Evolutionary conservation across 2,888 invertebrate species (phyloP).

Genomic region (Anoncus sp.): DNA sequence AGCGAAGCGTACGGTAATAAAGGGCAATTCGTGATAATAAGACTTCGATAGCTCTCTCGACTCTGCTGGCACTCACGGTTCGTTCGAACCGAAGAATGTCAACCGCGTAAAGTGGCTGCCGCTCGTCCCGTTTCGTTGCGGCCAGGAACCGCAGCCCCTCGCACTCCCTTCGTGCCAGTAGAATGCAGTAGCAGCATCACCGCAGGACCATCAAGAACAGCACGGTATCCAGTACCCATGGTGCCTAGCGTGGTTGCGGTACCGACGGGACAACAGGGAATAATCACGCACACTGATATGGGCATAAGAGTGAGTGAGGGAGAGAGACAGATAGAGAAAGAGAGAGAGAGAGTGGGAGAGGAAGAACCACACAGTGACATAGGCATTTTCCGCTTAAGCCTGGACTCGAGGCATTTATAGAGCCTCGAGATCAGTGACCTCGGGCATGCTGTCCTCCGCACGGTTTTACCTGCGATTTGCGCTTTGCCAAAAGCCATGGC

Average conservation of each 20-base stretch:
- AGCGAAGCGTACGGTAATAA: conserved; percentile 49
- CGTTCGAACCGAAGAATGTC: conserved; percentile 72
- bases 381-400: conserved; percentile 46
- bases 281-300: conserved; percentile 23
- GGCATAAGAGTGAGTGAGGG: conserved; percentile 7
- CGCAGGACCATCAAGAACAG: conserved; percentile 52
- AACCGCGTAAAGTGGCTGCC: conserved; percentile 70
- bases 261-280: conserved; percentile 53
- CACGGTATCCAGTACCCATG: conserved; percentile 35
- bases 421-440: conserved; percentile 28
- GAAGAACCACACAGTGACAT: conserved; percentile 27
- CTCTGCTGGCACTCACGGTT: conserved; percentile 53
- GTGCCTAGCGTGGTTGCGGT: conserved; percentile 51
- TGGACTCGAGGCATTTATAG: conserved; percentile 25
- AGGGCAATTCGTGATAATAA: conserved; percentile 71
- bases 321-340: conserved; percentile 5
- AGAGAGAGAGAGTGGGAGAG: conserved; percentile 3
- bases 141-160: conserved; percentile 56
- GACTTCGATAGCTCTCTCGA: conserved; percentile 61
- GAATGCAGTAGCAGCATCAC: conserved; percentile 50
- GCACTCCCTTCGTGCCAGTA: conserved; percentile 23
- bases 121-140: conserved; percentile 47
- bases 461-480: conserved; percentile 16
- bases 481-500: conserved; percentile 1
- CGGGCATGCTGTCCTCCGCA: conserved; percentile 1